Conservation (phyloP, 2,113 vertebrate genomes). For the Sinosuthora webbiana region DNA sequence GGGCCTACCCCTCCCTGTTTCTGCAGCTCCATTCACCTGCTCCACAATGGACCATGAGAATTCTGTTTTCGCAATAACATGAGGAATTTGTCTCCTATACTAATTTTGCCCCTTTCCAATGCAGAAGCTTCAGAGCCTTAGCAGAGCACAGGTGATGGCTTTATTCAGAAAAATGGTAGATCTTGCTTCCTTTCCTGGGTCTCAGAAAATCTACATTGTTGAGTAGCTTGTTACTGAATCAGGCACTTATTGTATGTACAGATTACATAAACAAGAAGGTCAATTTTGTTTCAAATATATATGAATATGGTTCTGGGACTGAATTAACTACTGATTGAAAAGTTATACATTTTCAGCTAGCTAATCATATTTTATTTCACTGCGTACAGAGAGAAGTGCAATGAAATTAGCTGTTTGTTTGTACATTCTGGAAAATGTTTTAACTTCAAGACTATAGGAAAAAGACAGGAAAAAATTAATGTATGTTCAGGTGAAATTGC, state of each 20-base stretch:
- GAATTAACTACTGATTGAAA: conserved; percentile 54
- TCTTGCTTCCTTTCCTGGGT: neutral
- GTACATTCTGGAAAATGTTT: conserved; percentile 41
- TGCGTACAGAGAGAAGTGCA: conserved; percentile 48
- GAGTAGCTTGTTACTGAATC: conserved; percentile 54
- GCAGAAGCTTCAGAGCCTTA: neutral
- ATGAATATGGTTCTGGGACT: conserved; percentile 20
- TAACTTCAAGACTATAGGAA: neutral
- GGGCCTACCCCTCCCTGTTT: neutral
- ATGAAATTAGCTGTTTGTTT: conserved; percentile 68
- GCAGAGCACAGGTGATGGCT: conserved; percentile 22
- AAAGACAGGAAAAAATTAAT: neutral
- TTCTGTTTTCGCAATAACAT: neutral
- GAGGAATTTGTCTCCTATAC: neutral
- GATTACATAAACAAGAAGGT: conserved; percentile 64
- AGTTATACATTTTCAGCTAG: conserved; percentile 49
- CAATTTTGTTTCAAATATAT: conserved; percentile 63
- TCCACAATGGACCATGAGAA: neutral
- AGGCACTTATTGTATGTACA: conserved; percentile 51
- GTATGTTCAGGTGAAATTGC: neutral
- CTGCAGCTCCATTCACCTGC: neutral
- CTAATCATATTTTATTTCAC: conserved; percentile 46
- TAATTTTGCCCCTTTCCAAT: neutral
- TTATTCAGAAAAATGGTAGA: conserved; percentile 1
- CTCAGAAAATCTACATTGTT: conserved; percentile 15